Percentiles rank a stretch among this genome's conserved stretches.
phyloP scores from a whole-genome alignment of 2,113 vertebrate genomes.

The Gallinago undulata region DNA sequence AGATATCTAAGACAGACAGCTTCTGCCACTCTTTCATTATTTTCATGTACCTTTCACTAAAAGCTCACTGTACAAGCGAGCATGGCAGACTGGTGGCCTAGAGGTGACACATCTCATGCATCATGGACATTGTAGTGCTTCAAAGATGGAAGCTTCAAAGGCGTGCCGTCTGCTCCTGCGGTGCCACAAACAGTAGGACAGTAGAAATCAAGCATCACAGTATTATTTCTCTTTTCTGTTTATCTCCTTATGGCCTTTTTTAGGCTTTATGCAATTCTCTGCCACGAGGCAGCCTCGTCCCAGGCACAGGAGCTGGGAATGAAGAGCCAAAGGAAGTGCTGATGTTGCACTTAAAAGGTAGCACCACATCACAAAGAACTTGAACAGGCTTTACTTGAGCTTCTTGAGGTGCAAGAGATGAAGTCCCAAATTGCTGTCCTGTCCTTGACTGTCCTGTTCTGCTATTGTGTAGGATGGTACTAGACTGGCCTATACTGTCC shows the following conservation, averaged over 20 bases:
- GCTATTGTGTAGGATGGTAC: not conserved
- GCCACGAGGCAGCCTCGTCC: not conserved
- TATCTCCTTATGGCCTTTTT: not conserved
- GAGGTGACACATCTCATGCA: not conserved
- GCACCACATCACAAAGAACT: not conserved
- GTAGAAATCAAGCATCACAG: not conserved
- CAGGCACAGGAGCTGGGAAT: not conserved
- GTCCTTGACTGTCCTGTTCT: not conserved
- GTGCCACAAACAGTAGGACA: not conserved
- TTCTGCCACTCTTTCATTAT: not conserved
- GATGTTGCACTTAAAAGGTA: not conserved
- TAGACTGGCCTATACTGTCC: not conserved
- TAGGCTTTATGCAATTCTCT: not conserved
- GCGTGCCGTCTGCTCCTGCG: not conserved
- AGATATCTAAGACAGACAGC: not conserved
- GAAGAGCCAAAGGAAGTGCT: not conserved
- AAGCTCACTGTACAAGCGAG: not conserved
- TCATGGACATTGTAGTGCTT: not conserved
- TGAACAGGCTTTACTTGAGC: not conserved
- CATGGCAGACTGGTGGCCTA: not conserved
- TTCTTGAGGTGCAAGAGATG: not conserved
- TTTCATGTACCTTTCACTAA: not conserved
- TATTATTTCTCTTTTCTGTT: not conserved
- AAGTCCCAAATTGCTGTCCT: not conserved
- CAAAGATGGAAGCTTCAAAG: not conserved